A percentile compares a stretch with the other conserved stretches of the same genome.
These are phyloP conservation scores for Acomys russatus DNA, from an alignment of 2,797 vertebrate genomes.

Conservation along the genomic window DNA sequence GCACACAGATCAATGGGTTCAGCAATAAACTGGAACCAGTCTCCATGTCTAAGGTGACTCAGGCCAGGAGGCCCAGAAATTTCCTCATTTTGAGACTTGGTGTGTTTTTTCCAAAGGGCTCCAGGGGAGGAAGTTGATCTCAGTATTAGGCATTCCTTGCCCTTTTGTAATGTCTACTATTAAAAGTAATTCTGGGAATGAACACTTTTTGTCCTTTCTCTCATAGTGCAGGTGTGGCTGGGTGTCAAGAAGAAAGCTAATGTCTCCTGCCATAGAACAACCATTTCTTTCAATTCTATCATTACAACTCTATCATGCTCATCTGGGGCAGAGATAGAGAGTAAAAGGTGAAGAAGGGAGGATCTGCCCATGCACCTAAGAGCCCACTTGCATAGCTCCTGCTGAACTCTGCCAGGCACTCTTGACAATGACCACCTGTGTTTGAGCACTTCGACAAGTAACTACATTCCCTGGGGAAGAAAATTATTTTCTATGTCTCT, in stretches of 20 bases:
- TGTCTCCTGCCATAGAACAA: slow-evolving; percentile 13
- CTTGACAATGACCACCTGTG: neutral
- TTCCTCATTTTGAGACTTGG: slow-evolving; percentile 89
- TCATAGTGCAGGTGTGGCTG: slow-evolving; percentile 54
- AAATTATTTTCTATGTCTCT: neutral
- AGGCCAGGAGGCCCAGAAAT: slow-evolving; percentile 85
- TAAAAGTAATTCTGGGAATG: slow-evolving; percentile 84
- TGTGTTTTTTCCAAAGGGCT: slow-evolving; percentile 88
- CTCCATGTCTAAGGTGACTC: slow-evolving; percentile 88
- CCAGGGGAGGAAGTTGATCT: slow-evolving; percentile 87
- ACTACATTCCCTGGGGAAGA: neutral
- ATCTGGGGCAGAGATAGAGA: accelerated
- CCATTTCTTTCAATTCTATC: accelerated
- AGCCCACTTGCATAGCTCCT: neutral
- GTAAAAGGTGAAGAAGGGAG: neutral
- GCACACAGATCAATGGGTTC: slow-evolving; percentile 94
- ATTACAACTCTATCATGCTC: slow-evolving; percentile 27
- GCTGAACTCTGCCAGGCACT: neutral
- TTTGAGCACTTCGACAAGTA: neutral
- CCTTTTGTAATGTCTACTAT: slow-evolving; percentile 84
- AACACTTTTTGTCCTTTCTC: slow-evolving; percentile 60
- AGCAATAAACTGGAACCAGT: slow-evolving; percentile 91
- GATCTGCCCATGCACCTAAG: neutral
- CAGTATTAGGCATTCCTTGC: slow-evolving; percentile 85
- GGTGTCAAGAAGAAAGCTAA: slow-evolving; percentile 60